A percentile compares a stretch with the other conserved stretches of the same genome.
These are phyloP conservation scores for Phylloscopus collybita DNA, from an alignment of 2,797 vertebrate genomes.

Conservation along the genomic window DNA sequence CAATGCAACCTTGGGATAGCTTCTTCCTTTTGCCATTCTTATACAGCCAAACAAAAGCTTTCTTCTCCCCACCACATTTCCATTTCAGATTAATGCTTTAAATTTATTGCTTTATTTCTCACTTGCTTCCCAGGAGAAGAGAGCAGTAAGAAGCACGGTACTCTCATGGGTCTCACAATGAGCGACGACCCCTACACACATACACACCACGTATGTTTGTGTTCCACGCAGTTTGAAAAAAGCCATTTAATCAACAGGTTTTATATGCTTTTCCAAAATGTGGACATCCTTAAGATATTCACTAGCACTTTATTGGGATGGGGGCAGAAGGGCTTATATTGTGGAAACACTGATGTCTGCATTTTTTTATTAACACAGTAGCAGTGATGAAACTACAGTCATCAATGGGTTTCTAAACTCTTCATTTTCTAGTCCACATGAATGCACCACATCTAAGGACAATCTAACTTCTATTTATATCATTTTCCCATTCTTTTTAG, in stretches of 20 bases:
- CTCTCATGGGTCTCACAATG: not conserved
- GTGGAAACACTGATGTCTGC: not conserved
- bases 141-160: not conserved
- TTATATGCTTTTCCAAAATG: not conserved
- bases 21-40: not conserved
- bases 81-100: not conserved
- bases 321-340: not conserved
- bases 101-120: not conserved
- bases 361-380: not conserved
- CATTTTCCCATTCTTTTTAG: not conserved
- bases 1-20: not conserved
- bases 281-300: not conserved
- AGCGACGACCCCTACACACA: not conserved
- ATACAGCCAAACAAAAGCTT: not conserved
- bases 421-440: not conserved
- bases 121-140: rapidly evolving
- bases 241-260: not conserved
- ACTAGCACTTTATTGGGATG: not conserved
- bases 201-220: rapidly evolving
- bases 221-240: not conserved
- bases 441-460: not conserved
- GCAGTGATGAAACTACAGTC: not conserved
- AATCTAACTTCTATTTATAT: not conserved
- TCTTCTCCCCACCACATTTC: not conserved
- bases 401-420: not conserved